Conservation (phyloP, 2,888 invertebrate species). For the Catocala sponsa region DNA sequence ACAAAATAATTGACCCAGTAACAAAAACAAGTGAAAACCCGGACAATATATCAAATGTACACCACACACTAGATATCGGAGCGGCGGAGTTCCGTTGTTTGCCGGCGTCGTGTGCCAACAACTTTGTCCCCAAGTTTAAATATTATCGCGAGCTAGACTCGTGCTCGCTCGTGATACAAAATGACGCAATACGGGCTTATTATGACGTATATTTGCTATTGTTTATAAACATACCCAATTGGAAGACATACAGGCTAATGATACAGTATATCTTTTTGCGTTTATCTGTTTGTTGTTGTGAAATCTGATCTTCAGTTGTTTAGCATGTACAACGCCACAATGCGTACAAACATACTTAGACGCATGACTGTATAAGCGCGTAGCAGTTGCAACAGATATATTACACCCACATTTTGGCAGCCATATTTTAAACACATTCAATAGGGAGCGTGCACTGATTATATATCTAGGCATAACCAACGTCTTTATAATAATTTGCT, state of each 20-base stretch:
- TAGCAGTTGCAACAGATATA: too few relatives aligned
- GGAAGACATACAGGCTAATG: background rate
- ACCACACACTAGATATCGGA: conserved; percentile 50
- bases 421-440: too few relatives aligned
- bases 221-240: conserved; percentile 16
- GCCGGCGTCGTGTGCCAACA: conserved; percentile 52
- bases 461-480: too few relatives aligned
- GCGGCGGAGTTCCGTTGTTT: conserved; percentile 52
- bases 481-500: too few relatives aligned
- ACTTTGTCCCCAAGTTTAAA: conserved; percentile 53
- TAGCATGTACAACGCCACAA: too few relatives aligned
- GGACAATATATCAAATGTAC: conserved; percentile 55
- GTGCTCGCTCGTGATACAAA: conserved; percentile 39
- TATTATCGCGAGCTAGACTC: conserved; percentile 48
- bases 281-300: too few relatives aligned
- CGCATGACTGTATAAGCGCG: too few relatives aligned
- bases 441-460: too few relatives aligned
- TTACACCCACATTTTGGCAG: too few relatives aligned
- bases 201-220: conserved; percentile 45
- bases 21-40: conserved; percentile 55
- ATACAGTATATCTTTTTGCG: too few relatives aligned
- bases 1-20: conserved; percentile 54
- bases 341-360: too few relatives aligned
- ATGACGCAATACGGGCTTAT: conserved; percentile 52
- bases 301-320: too few relatives aligned